Percentiles rank a stretch among this genome's conserved stretches.
Conservation (phyloP, 2,113 vertebrate species). For the Petroica traversi region DNA sequence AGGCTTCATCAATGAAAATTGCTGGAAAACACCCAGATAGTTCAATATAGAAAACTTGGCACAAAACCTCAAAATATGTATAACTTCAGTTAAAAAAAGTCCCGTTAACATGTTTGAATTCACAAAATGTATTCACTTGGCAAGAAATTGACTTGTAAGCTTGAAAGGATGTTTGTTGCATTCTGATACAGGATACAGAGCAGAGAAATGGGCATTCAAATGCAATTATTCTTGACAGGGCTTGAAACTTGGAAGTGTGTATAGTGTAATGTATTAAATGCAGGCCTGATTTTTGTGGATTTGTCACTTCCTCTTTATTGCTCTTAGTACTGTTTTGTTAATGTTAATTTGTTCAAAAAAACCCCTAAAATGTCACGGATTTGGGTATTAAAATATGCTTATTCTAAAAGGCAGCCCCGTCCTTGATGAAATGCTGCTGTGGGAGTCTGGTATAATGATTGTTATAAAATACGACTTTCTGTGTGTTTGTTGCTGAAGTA, state of each 20-base stretch:
- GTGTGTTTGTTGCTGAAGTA: not conserved
- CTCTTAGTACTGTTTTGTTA: not conserved
- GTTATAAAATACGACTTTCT: not conserved
- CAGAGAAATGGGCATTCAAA: not conserved
- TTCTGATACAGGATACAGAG: not conserved
- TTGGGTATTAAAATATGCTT: not conserved
- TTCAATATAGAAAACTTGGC: not conserved
- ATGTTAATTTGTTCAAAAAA: not conserved
- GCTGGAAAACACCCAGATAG: not conserved
- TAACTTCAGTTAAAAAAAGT: not conserved
- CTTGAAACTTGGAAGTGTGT: not conserved
- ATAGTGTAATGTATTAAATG: not conserved
- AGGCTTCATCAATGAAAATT: not conserved
- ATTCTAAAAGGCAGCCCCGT: not conserved
- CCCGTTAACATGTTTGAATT: not conserved
- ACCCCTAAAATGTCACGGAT: not conserved
- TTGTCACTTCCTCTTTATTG: not conserved
- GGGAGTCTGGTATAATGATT: not conserved
- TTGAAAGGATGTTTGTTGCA: not conserved
- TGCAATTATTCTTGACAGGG: not conserved
- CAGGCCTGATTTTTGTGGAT: not conserved
- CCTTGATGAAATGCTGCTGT: not conserved
- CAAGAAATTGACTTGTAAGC: not conserved
- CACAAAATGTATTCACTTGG: not conserved
- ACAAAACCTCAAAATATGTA: not conserved